phyloP scores from a whole-genome alignment of 2,113 vertebrate species.

The Saguinus imperator region DNA sequence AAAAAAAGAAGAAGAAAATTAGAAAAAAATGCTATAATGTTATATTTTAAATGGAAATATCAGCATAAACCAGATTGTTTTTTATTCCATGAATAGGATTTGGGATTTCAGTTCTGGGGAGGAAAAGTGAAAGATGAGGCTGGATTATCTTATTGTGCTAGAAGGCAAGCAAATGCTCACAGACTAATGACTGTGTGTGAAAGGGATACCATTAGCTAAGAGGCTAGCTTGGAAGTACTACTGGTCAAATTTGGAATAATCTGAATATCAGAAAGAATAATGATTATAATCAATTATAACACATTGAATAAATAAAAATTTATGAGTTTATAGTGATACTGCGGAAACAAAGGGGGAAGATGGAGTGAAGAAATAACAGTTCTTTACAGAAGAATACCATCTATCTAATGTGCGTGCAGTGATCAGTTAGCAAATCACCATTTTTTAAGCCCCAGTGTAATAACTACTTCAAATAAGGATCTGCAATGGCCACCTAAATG shows the following conservation, averaged over 20 bases:
- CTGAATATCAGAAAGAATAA: not conserved
- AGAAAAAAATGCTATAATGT: not conserved
- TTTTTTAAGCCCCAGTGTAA: not conserved
- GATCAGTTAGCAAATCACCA: not conserved
- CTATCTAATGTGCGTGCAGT: not conserved
- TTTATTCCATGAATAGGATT: not conserved
- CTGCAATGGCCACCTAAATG: not conserved
- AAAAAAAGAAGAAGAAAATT: not conserved
- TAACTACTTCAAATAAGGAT: not conserved
- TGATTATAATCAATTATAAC: not conserved
- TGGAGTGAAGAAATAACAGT: not conserved
- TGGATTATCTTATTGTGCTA: not conserved
- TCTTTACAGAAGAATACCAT: not conserved
- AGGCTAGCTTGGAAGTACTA: no score
- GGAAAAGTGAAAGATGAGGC: not conserved
- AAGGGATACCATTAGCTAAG: no score
- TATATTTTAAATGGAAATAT: conserved; percentile 11
- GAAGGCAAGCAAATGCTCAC: not conserved
- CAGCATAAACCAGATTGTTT: not conserved
- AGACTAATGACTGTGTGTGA: not conserved
- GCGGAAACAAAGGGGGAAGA: not conserved
- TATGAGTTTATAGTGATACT: not conserved
- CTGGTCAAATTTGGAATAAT: not conserved
- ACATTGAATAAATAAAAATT: not conserved
- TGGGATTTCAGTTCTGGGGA: not conserved